Conservation (phyloP, 2,888 invertebrate species). For the Acheta domesticus region DNA sequence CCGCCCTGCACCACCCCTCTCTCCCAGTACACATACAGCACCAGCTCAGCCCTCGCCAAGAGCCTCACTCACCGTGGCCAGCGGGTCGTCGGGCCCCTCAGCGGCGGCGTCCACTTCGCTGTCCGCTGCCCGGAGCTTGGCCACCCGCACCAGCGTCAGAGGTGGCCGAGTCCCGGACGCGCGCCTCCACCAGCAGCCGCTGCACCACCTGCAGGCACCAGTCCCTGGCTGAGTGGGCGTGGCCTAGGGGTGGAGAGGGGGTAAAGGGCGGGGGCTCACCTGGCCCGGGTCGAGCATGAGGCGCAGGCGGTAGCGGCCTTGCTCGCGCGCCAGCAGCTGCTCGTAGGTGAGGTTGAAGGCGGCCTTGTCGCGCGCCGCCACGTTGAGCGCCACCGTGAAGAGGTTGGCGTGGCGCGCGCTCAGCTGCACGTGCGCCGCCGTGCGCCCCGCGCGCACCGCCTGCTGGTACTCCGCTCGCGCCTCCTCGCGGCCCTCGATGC, state of each 20-base stretch:
- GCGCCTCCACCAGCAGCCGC: slow-evolving; percentile 1
- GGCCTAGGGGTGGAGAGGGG: no score
- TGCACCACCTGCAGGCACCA: not conserved
- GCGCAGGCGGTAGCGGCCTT: slow-evolving; percentile 64
- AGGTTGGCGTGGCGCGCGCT: not conserved
- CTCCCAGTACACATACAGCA: no score
- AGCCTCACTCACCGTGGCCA: not conserved
- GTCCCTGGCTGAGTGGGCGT: no score
- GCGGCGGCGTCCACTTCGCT: not conserved
- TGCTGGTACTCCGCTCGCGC: not conserved
- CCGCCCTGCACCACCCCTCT: no score
- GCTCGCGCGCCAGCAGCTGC: slow-evolving; percentile 62
- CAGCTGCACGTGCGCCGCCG: not conserved
- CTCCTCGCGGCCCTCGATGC: not conserved
- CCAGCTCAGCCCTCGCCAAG: no score
- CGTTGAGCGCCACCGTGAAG: not conserved
- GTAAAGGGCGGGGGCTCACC: slow-evolving; percentile 11
- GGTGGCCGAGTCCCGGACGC: not conserved
- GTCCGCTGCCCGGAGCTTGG: not conserved
- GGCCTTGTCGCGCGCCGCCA: slow-evolving; percentile 50
- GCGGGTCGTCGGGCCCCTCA: not conserved
- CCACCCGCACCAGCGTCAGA: not conserved
- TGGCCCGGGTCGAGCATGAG: slow-evolving; percentile 67
- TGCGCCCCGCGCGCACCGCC: not conserved
- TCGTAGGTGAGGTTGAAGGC: slow-evolving; percentile 71